Conservation (phyloP, 1,140 invertebrate species). For the Melipona quadrifasciata region DNA sequence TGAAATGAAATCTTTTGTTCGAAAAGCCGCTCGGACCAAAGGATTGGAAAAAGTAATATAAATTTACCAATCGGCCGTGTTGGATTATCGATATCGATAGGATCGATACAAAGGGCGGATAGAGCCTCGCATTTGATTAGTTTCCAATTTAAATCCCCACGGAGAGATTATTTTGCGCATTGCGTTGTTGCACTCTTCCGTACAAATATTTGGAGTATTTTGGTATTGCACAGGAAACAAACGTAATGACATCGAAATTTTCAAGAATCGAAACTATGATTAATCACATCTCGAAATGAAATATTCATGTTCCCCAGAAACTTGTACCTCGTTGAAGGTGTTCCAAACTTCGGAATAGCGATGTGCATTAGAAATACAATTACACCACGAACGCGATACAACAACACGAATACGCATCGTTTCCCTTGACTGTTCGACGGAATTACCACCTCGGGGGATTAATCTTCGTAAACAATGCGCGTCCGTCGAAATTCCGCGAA, state of each 20-base stretch:
- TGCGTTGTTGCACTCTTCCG: too few relatives aligned
- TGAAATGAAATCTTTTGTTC: neutral
- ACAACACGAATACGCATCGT: neutral
- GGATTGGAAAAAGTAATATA: too few relatives aligned
- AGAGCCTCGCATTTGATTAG: neutral
- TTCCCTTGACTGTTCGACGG: neutral
- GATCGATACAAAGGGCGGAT: neutral
- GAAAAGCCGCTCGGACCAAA: neutral
- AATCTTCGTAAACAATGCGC: neutral
- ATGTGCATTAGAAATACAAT: neutral
- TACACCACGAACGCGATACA: neutral
- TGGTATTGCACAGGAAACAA: too few relatives aligned
- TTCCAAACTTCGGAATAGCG: too few relatives aligned
- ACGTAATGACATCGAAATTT: too few relatives aligned
- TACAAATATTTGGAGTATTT: too few relatives aligned
- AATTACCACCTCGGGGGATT: neutral
- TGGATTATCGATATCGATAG: neutral
- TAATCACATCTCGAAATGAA: too few relatives aligned
- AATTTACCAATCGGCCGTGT: neutral
- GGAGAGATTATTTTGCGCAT: neutral
- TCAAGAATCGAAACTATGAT: too few relatives aligned
- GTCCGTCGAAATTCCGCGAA: neutral
- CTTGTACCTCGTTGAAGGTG: too few relatives aligned
- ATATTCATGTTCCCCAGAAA: too few relatives aligned
- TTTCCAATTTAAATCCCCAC: neutral